Conservation (phyloP, 2,113 vertebrate genomes). For the Cochlearius cochlearius region DNA sequence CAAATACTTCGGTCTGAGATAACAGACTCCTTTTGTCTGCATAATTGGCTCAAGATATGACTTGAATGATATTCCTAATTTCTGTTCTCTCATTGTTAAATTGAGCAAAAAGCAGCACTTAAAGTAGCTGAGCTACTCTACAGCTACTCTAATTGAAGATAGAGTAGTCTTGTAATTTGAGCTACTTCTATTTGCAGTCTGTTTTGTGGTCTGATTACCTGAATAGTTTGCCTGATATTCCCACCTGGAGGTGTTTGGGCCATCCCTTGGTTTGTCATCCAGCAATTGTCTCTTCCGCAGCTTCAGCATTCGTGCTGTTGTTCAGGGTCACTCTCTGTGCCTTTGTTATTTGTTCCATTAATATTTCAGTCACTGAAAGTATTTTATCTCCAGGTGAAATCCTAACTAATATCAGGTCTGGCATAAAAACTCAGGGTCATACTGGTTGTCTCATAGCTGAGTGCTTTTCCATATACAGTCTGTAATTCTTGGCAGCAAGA, state of each 20-base stretch:
- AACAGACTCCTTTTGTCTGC: background rate
- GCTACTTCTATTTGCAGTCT: background rate
- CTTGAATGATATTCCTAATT: background rate
- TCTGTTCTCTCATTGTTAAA: background rate
- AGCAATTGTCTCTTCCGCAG: background rate
- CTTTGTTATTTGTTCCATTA: background rate
- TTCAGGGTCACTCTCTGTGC: background rate
- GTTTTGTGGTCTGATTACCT: background rate
- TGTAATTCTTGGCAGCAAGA: background rate
- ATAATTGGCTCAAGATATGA: background rate
- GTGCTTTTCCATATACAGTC: background rate
- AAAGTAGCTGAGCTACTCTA: background rate
- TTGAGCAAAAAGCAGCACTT: background rate
- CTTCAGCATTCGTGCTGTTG: accelerated
- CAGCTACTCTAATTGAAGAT: background rate
- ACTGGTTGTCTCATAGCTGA: background rate
- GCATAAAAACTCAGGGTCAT: background rate
- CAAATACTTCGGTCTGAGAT: background rate
- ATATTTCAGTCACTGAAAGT: background rate
- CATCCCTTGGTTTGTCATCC: background rate
- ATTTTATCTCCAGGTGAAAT: background rate
- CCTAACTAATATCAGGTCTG: background rate
- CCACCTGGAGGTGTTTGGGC: background rate
- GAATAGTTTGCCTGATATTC: background rate
- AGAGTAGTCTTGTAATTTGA: background rate